These are phyloP conservation scores for Calameuta idolon DNA, from an alignment of 2,888 invertebrate species.

Conservation along the genomic window DNA sequence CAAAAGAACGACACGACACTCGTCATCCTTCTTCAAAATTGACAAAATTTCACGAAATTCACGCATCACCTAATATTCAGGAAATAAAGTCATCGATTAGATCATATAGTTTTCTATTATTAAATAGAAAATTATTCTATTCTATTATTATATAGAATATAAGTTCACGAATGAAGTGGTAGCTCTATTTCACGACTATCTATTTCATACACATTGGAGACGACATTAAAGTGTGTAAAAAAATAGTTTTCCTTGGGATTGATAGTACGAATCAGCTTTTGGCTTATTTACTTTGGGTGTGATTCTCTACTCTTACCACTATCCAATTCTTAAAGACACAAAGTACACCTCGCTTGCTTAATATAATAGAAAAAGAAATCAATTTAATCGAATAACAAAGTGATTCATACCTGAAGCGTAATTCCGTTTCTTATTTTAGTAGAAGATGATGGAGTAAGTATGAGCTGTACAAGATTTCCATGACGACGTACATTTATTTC, in stretches of 20 bases:
- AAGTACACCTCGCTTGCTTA: neutral
- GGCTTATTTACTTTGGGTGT: too few species aligned
- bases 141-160: too few species aligned
- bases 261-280: too few species aligned
- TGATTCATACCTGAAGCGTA: conserved; percentile 71
- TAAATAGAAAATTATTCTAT: too few species aligned
- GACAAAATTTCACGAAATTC: conserved; percentile 80
- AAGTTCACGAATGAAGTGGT: too few species aligned
- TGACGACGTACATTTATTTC: conserved; percentile 73
- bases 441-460: conserved; percentile 71
- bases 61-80: conserved; percentile 75
- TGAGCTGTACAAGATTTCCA: conserved; percentile 74
- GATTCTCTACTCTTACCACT: neutral
- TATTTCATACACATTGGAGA: too few species aligned
- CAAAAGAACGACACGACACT: conserved; percentile 78
- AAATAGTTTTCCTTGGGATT: too few species aligned
- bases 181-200: too few species aligned
- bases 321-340: neutral
- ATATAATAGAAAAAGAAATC: neutral
- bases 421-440: conserved; percentile 74
- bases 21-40: conserved; percentile 73
- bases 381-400: neutral
- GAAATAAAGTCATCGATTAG: neutral
- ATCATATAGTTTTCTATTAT: neutral
- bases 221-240: too few species aligned